Base-by-base conservation (phyloP, 2,113 vertebrate genomes). In the Poeciliopsis retropinna region DNA sequence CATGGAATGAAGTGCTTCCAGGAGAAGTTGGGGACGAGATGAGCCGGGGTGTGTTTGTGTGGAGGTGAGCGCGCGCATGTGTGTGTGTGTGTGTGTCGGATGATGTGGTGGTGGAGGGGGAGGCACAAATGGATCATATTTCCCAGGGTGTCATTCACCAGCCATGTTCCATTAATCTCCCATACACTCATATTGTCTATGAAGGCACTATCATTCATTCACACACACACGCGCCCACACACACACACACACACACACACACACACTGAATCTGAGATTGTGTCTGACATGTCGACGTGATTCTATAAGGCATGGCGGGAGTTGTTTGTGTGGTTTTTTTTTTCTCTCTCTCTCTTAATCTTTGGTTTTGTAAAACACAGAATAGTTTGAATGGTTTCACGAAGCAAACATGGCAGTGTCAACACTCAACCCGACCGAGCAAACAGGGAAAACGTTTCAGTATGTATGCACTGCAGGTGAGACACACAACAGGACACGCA, bases 161-260 rank as follows among this genome's bases (percentile, higher is more conserved):
- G 75, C 82, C 72, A 32, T 85, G 71, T 85, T 81, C 79, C 82
- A 90, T 89, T 84, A 85, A 87, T 91, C 80, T 88, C 66, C 84
- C 68, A 85, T 70, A 64, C 76, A 79, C 71, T 89, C 74, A 57
- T 85, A 79, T 80, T 76, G 68, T 67, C 72, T 72, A 63, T 86
- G 79, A 90, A 78, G 80, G 82, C 78, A 54, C 83, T 60, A 83
- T 85, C 85, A 89, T 76, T 76, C 72, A 75, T 60, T 30, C 67
- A 65, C 37, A 73, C 73, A 74, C 75, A 51, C 63, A 39, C 76
- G 60, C 62, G 29, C 70, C 27, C 67, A 41, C 69, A 41, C 31
- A 54, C 41, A 69, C 28, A 34, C 37, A 68, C 31, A 39, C 76
- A 62, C 62, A 32, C 70, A 34, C 67, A 41, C 31, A 62, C 41